phyloP scores from a whole-genome alignment of 2,113 vertebrate species.

The Nanorana parkeri region DNA sequence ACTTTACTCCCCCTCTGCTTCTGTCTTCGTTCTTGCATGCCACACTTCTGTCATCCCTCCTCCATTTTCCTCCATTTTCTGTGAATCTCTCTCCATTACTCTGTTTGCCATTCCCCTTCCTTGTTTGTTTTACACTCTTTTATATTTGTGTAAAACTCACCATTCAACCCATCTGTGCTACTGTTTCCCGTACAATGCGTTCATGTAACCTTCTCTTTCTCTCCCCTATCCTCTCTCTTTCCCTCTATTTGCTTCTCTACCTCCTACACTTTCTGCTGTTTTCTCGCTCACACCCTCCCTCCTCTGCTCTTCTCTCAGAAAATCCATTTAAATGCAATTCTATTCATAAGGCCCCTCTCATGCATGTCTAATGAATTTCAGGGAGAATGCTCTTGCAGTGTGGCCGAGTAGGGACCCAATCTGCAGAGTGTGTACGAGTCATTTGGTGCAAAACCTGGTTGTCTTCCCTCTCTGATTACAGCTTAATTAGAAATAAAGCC shows the following conservation, averaged over 20 bases:
- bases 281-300: slow-evolving; percentile 21
- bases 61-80: slow-evolving; percentile 17
- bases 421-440: slow-evolving; percentile 75
- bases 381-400: slow-evolving; percentile 73
- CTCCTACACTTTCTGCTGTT: slow-evolving; percentile 34
- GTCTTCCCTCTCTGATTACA: slow-evolving; percentile 78
- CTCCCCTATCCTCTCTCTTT: slow-evolving; percentile 33
- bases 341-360: slow-evolving; percentile 78
- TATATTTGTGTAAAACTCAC: neutral
- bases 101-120: neutral
- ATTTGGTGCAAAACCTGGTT: slow-evolving; percentile 81
- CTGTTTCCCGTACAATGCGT: slow-evolving; percentile 62
- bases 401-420: slow-evolving; percentile 73
- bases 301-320: slow-evolving; percentile 73
- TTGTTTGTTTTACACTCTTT: neutral
- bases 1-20: slow-evolving; percentile 35
- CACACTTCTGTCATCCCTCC: slow-evolving; percentile 18
- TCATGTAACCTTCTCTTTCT: slow-evolving; percentile 65
- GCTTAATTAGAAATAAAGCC: slow-evolving; percentile 84
- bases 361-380: slow-evolving; percentile 82
- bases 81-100: neutral
- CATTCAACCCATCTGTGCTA: slow-evolving; percentile 55
- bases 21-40: slow-evolving; percentile 20
- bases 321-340: slow-evolving; percentile 83
- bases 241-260: slow-evolving; percentile 52